Evolutionary conservation across 1,140 invertebrate species (phyloP).

Genomic region (Trichonephila inaurata): DNA sequence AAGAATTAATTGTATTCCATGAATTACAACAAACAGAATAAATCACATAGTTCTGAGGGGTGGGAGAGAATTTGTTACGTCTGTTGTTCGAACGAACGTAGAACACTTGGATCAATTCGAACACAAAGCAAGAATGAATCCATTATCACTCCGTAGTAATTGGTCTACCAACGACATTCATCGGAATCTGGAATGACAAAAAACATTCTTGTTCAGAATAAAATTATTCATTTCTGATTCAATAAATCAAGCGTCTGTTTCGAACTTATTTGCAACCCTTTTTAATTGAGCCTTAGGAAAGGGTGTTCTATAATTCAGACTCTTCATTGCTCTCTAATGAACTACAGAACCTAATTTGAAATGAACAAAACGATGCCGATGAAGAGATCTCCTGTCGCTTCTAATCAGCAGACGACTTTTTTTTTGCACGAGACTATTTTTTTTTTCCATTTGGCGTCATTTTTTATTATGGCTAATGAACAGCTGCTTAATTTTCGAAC

Average conservation of each 20-base stretch:
- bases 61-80: neutral
- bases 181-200: neutral
- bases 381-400: neutral
- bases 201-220: neutral
- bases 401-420: slow-evolving; percentile 36
- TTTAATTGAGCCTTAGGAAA: slow-evolving; percentile 2
- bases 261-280: slow-evolving; percentile 19
- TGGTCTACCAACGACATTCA: neutral
- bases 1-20: neutral
- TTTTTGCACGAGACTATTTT: neutral
- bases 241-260: slow-evolving; percentile 13
- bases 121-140: slow-evolving; percentile 17
- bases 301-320: neutral
- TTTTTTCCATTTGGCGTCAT: neutral
- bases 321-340: neutral
- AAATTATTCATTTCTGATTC: neutral
- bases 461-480: neutral
- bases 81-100: neutral
- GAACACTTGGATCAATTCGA: neutral
- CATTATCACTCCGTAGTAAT: slow-evolving; percentile 4
- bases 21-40: slow-evolving; percentile 10
- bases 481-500: slow-evolving; percentile 34
- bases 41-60: neutral
- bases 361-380: neutral
- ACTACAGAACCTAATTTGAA: neutral